Evolutionary conservation across 2,888 invertebrate species (phyloP), one percentile per base, ranked within the genome.

Genomic region (Meiosimyza decipiens): DNA sequence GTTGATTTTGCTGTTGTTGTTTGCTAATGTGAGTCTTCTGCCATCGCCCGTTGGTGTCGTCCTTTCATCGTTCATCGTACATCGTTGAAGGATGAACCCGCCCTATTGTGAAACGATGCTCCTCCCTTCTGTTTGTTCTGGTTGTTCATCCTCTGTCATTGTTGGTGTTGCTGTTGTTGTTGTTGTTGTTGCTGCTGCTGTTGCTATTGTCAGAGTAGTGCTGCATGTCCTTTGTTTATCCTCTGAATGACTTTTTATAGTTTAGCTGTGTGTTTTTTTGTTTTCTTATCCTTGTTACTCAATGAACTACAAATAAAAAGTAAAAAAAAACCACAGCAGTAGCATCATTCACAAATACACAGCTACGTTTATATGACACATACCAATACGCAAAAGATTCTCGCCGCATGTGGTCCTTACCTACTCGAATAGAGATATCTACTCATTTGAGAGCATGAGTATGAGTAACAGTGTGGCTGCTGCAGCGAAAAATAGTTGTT

Each of bases 81-180:
- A 40, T 40, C 40, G 40, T 40, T 80, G 78, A 80, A 84, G 81
- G 85, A 83, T 81, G 82, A 85, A 80, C 80, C 82, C 87, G 86
- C 86, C 86, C 84, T 84, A 80, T 82, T 84, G 83, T 85, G 83
- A 82, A 83, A 80, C 75, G 75, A 79, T 81, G 82, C 82, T 82
- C 82, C 82, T 82, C 82, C 82, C 82, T 62, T 70, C 51, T 33
- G 55, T 18, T 55, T 9, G 49, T n/a, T 52, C 28, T 40, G 66
- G 12, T 54, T 54, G 55, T 47, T 67, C 15, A 40, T 40, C 40
- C 40, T 54, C 18, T n/a, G 16, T 54, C 54, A 12, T 54, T 18
- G 15, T 54, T 9, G 12, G 7, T 54, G 18, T 6, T n/a, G n/a
- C n/a, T n/a, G 22, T 22, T 54, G 9, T 54, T 12, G 54, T n/a